phyloP scores from a whole-genome alignment of 2,797 vertebrate genomes.

The Paedocypris micromegethes region DNA sequence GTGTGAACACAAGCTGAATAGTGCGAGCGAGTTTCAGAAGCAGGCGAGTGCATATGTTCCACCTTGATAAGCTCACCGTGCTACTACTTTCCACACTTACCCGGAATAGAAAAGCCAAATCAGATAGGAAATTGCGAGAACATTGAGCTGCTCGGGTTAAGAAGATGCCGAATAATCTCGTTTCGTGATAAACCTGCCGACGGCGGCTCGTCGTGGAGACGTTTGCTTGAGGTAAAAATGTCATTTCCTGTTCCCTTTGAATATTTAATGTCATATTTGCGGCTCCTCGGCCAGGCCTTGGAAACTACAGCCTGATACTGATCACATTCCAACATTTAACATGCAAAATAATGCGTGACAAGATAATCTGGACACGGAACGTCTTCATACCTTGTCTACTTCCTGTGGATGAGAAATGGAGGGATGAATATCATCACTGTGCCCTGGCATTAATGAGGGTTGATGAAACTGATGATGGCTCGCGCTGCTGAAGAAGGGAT shows the following conservation, averaged over 20 bases:
- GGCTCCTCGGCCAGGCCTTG: too few relatives aligned
- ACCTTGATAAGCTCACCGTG: slow-evolving; percentile 27
- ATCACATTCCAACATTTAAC: too few relatives aligned
- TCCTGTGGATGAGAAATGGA: slow-evolving; percentile 35
- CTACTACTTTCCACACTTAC: background rate
- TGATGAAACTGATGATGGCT: slow-evolving; percentile 65
- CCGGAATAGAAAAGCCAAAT: background rate
- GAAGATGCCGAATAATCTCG: too few relatives aligned
- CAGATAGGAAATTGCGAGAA: too few relatives aligned
- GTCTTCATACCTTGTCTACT: slow-evolving; percentile 13
- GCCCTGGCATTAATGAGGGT: slow-evolving; percentile 31
- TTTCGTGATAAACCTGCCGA: too few relatives aligned
- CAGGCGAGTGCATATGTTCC: slow-evolving; percentile 8
- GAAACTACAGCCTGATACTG: too few relatives aligned
- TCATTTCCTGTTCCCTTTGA: too few relatives aligned
- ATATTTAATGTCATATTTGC: too few relatives aligned
- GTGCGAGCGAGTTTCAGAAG: slow-evolving; percentile 23
- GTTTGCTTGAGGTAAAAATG: too few relatives aligned
- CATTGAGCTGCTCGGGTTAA: too few relatives aligned
- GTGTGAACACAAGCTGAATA: slow-evolving; percentile 31
- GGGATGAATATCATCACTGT: slow-evolving; percentile 30
- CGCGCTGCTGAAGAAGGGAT: slow-evolving; percentile 63
- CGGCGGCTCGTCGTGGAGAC: too few relatives aligned
- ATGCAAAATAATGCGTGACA: background rate
- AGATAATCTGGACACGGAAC: background rate